These are phyloP conservation scores for Psammodynastes pulverulentus DNA, from an alignment of 2,113 vertebrate genomes.

Conservation along the genomic window DNA sequence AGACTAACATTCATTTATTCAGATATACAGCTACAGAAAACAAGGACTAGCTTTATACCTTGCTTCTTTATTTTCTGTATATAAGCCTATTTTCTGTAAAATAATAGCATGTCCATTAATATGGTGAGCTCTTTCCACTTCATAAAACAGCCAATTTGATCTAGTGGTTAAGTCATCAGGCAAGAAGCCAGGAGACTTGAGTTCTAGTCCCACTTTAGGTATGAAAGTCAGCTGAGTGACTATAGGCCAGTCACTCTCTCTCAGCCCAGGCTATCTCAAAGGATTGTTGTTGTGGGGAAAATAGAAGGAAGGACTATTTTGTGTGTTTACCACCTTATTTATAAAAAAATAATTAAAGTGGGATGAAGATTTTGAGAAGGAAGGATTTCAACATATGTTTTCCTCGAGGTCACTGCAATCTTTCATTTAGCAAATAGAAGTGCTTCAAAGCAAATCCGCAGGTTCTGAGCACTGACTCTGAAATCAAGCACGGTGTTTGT, in stretches of 20 bases:
- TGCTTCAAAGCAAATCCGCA: background rate
- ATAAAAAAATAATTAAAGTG: background rate
- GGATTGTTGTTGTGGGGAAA: background rate
- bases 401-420: background rate
- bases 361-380: background rate
- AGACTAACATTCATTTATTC: conserved; percentile 48
- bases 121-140: conserved; percentile 11
- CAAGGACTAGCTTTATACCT: conserved; percentile 46
- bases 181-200: background rate
- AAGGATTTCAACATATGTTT: background rate
- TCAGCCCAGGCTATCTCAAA: background rate
- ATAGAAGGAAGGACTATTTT: background rate
- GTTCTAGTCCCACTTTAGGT: background rate
- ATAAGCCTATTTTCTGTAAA: conserved; percentile 21
- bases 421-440: background rate
- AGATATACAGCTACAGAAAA: conserved; percentile 55
- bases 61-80: conserved; percentile 24
- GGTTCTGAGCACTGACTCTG: background rate
- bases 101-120: conserved; percentile 15
- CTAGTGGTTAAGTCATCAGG: background rate
- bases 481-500: background rate
- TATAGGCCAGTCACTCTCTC: background rate
- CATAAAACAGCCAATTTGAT: conserved; percentile 12
- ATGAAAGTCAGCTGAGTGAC: background rate
- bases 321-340: background rate